Percentiles rank a stretch among this genome's conserved stretches.
Conservation (phyloP, 2,113 vertebrate genomes). For the Monarcha castaneiventris region DNA sequence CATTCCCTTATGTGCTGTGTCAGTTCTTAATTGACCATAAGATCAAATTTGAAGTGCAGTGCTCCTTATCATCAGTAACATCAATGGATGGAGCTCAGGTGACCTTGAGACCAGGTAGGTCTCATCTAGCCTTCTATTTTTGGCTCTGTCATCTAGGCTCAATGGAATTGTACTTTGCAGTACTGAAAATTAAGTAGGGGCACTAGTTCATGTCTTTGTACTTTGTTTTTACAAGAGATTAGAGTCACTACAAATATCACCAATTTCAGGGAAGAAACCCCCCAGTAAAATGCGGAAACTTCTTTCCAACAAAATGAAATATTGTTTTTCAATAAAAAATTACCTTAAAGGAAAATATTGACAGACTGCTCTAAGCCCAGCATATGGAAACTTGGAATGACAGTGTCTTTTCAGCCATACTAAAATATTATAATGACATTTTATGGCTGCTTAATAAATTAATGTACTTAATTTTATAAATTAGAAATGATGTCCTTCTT, state of each 20-base stretch:
- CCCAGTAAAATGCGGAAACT: background rate
- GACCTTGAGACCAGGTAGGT: constrained; percentile 28
- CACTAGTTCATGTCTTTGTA: background rate
- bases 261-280: rapidly evolving
- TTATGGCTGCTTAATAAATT: background rate
- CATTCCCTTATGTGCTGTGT: background rate
- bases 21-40: background rate
- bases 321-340: background rate
- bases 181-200: background rate
- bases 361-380: background rate
- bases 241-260: background rate
- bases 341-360: background rate
- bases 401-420: background rate
- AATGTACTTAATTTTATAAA: background rate
- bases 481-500: background rate
- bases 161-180: background rate
- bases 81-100: background rate
- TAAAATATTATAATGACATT: background rate
- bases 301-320: background rate
- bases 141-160: background rate
- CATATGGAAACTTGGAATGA: background rate
- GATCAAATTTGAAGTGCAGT: constrained; percentile 12
- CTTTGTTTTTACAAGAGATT: constrained; percentile 5
- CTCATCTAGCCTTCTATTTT: constrained; percentile 33
- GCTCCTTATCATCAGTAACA: background rate